Conservation (phyloP, 1,140 invertebrate species). For the Drosophila willistoni region DNA sequence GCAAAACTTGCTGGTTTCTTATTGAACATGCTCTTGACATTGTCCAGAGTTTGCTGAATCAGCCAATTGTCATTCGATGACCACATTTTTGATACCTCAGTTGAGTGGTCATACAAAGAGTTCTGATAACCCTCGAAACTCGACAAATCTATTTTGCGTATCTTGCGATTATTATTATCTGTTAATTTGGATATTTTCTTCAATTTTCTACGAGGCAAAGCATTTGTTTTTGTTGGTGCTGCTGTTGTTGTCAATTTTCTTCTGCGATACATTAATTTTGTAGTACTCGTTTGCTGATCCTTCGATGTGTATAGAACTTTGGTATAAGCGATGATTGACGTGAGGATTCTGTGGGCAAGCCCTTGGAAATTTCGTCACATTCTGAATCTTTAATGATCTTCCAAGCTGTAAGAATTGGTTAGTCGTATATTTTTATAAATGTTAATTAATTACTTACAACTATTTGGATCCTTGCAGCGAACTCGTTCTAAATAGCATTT, state of each 20-base stretch:
- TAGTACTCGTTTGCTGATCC: background rate
- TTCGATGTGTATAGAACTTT: constrained; percentile 24
- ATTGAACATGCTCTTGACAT: constrained; percentile 34
- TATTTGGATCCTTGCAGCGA: constrained; percentile 66
- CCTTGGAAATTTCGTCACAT: constrained; percentile 32
- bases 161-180: constrained; percentile 60
- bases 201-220: background rate
- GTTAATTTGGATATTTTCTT: constrained; percentile 31
- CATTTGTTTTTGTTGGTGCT: background rate
- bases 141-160: constrained; percentile 53
- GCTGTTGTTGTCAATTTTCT: background rate
- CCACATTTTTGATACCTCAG: constrained; percentile 29
- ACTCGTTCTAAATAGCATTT: constrained; percentile 69
- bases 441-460: constrained; percentile 32
- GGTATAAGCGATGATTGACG: constrained; percentile 24
- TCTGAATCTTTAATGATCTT: constrained; percentile 53
- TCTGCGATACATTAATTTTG: background rate
- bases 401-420: constrained; percentile 41
- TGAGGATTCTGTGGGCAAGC: constrained; percentile 1
- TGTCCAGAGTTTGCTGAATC: constrained; percentile 34
- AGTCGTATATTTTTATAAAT: background rate
- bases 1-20: constrained; percentile 41
- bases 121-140: background rate
- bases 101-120: background rate
- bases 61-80: constrained; percentile 55